A percentile compares a stretch with the other conserved stretches of the same genome.
phyloP scores from a whole-genome alignment of 2,888 invertebrate species.

The Tinea trinotella region DNA sequence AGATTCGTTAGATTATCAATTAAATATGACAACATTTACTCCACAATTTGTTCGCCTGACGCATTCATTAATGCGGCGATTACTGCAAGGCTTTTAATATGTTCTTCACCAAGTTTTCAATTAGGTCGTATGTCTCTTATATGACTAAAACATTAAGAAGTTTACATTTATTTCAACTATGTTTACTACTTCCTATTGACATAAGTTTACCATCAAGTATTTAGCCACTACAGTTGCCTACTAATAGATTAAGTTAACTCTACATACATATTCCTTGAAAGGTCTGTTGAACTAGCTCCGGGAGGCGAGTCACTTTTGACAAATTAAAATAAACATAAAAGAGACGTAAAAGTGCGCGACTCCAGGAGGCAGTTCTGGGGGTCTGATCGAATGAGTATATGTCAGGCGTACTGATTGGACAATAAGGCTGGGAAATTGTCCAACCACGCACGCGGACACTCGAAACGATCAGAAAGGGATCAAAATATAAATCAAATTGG shows the following conservation, averaged over 20 bases:
- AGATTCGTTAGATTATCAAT: constrained; percentile 48
- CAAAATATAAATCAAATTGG: constrained; percentile 27
- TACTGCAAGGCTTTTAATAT: constrained; percentile 64
- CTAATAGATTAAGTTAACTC: constrained; percentile 61
- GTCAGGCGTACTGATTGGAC: constrained; percentile 75
- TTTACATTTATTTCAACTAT: constrained; percentile 56
- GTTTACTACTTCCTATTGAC: constrained; percentile 61
- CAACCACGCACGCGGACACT: constrained; percentile 76
- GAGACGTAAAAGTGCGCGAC: constrained; percentile 36
- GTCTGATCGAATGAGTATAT: constrained; percentile 51
- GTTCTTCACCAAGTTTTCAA: constrained; percentile 72
- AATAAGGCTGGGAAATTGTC: constrained; percentile 82
- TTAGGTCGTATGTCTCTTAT: constrained; percentile 59
- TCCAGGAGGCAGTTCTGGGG: constrained; percentile 43
- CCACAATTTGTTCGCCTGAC: constrained; percentile 53
- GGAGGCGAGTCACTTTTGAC: constrained; percentile 39
- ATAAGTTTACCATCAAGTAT: constrained; percentile 70
- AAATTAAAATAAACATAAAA: constrained; percentile 37
- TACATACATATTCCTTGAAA: constrained; percentile 70
- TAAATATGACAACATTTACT: neutral
- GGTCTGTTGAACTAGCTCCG: constrained; percentile 39
- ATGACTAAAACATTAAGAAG: constrained; percentile 61
- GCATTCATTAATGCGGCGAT: constrained; percentile 55
- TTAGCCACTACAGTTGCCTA: constrained; percentile 47
- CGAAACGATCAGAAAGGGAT: constrained; percentile 48